Base-by-base conservation (phyloP, 2,888 invertebrate species). In the Drosophila nigritarsus region DNA sequence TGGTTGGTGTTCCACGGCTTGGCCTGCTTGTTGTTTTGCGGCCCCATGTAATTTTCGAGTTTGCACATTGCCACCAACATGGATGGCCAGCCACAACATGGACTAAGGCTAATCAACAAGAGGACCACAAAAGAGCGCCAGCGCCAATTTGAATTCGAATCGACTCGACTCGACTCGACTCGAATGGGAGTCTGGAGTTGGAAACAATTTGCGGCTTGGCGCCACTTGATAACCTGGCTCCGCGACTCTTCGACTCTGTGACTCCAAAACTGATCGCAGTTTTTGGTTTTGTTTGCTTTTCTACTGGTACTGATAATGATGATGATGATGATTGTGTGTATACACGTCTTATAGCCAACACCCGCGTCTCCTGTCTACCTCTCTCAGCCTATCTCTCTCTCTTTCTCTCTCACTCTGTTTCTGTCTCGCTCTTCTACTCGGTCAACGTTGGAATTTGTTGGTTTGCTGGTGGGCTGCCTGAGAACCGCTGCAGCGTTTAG, bases 51-150 rank as follows among this genome's bases (percentile, higher is more conserved):
- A 90, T 90, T 91, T 90, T 90, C 90, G 89, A 90, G 85, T 90
- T 90, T 89, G 89, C 90, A 90, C 90, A 87, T 90, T 90, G 87
- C 89, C 89, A 87, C 87, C 87, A 89, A 87, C 89, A 87, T 84
- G 81, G 45, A 8, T 45, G 45, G 45, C 45, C 45, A 45, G 89
- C 78, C 75, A 82, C 66, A 83, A 87, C 84, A 84, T 74, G 82
- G 80, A 82, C 77, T 80, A 64, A 72, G 83, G 77, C 80, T 76
- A 80, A 79, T 82, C 82, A 80, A 79, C 69, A 51, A 68, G 65
- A 53, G 27, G 30, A 30, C 18, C 27, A 27, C 36, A 38, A 29
- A 38, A 29, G 49, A 55, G 48, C 54, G 30, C 36, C 50, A 20
- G 38, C 81, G 83, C 84, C 90, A 91, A 91, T 91, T 91, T 91